phyloP scores from a whole-genome alignment of 2,797 vertebrate genomes.

The Centroberyx gerrardi region DNA sequence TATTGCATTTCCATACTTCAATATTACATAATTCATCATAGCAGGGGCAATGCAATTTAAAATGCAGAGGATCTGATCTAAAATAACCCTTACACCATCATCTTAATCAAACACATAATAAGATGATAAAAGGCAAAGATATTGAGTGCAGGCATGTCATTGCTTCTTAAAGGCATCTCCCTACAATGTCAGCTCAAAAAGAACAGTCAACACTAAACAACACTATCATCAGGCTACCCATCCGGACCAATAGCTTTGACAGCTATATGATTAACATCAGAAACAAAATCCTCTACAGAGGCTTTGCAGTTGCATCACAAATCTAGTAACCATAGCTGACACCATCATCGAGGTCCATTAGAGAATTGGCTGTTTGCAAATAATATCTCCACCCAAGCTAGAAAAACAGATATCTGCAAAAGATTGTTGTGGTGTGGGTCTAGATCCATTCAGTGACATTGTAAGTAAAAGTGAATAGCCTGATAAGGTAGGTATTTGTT shows the following conservation, averaged over 20 bases:
- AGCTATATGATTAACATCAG: too few relatives aligned
- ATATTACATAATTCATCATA: background rate
- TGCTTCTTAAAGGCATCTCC: background rate
- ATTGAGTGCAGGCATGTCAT: background rate
- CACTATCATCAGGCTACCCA: background rate
- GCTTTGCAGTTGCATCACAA: background rate
- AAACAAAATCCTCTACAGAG: too few relatives aligned
- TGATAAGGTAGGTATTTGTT: too few relatives aligned
- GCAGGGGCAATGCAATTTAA: background rate
- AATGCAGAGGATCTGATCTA: background rate
- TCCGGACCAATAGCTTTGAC: too few relatives aligned
- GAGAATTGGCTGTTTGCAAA: too few relatives aligned
- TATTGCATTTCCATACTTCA: background rate
- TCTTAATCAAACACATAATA: background rate
- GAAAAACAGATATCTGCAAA: too few relatives aligned
- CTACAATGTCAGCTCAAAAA: background rate
- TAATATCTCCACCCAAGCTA: too few relatives aligned
- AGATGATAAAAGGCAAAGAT: background rate
- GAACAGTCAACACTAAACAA: conserved; percentile 11
- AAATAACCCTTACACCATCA: background rate
- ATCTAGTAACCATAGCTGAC: background rate
- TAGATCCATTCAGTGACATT: too few relatives aligned
- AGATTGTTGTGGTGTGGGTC: background rate
- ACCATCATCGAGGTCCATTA: too few relatives aligned
- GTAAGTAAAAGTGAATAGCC: too few relatives aligned